Percentiles rank a stretch among this genome's conserved stretches.
phyloP scores from a whole-genome alignment of 2,797 vertebrate genomes.

The Coccyzus lansbergi region DNA sequence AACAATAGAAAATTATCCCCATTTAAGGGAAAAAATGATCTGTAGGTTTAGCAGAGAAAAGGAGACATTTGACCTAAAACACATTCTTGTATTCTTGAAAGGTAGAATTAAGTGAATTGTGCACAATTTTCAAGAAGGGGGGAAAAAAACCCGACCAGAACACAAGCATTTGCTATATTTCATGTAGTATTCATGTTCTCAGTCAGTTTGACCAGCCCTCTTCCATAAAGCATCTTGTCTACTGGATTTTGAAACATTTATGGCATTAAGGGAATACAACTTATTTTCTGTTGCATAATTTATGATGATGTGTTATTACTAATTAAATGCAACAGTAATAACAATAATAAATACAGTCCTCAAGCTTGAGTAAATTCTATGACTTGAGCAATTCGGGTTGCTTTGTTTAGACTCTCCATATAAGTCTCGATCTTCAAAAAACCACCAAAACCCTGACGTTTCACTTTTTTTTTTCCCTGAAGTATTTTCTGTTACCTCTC shows the following conservation, averaged over 20 bases:
- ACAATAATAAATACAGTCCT: not conserved
- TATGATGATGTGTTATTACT: not conserved
- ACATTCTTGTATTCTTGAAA: not conserved
- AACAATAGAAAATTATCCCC: conserved; percentile 31
- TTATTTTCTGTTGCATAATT: conserved; percentile 7
- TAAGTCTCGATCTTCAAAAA: not conserved
- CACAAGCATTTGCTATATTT: not conserved
- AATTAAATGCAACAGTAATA: not conserved
- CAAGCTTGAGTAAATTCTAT: not conserved
- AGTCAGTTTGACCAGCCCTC: not conserved
- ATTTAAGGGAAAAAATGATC: conserved; percentile 19
- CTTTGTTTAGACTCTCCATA: not conserved
- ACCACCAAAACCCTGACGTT: accelerated
- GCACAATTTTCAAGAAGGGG: not conserved
- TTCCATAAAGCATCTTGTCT: not conserved
- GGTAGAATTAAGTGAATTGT: not conserved
- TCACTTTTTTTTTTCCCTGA: not conserved
- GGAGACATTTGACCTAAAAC: not conserved
- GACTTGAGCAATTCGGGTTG: not conserved
- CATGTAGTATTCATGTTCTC: not conserved
- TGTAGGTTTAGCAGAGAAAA: not conserved
- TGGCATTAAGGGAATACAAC: not conserved
- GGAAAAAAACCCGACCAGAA: not conserved
- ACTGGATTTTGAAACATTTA: not conserved
- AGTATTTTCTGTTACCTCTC: not conserved